These are phyloP conservation scores for Volucella bombylans DNA, from an alignment of 2,888 invertebrate genomes.

Conservation along the genomic window DNA sequence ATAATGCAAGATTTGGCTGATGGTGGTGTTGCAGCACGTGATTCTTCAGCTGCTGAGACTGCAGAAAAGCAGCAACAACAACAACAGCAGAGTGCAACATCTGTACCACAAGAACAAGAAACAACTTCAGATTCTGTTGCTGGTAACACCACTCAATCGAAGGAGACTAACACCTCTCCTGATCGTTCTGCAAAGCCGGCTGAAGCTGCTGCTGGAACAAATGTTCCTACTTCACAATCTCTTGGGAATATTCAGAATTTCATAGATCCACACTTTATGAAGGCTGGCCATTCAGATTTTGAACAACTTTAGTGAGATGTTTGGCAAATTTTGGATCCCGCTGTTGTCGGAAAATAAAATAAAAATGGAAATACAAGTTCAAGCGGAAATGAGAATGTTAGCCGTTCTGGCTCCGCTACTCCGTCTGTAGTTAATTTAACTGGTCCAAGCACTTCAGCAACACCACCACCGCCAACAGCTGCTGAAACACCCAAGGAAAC, in stretches of 20 bases:
- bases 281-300: conserved; percentile 80
- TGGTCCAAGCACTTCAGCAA: conserved; percentile 4
- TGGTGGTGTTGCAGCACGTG: conserved; percentile 68
- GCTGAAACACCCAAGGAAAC: conserved; percentile 21
- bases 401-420: conserved; percentile 23
- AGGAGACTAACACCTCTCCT: too few species aligned
- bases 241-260: conserved; percentile 77
- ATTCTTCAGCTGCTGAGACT: conserved; percentile 32
- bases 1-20: conserved; percentile 79
- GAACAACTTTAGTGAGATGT: conserved; percentile 81
- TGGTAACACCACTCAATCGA: too few species aligned
- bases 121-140: too few species aligned
- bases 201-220: neutral
- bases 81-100: conserved; percentile 27
- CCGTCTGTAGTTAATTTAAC: conserved; percentile 38
- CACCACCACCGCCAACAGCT: conserved; percentile 52
- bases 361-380: too few species aligned
- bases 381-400: neutral
- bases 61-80: conserved; percentile 33
- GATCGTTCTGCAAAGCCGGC: too few species aligned
- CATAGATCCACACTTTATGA: conserved; percentile 79
- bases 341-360: too few species aligned
- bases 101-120: neutral
- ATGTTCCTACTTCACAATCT: conserved; percentile 25
- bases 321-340: conserved; percentile 81